Conservation (phyloP, 2,113 vertebrate genomes). For the Mus spicilegus region DNA sequence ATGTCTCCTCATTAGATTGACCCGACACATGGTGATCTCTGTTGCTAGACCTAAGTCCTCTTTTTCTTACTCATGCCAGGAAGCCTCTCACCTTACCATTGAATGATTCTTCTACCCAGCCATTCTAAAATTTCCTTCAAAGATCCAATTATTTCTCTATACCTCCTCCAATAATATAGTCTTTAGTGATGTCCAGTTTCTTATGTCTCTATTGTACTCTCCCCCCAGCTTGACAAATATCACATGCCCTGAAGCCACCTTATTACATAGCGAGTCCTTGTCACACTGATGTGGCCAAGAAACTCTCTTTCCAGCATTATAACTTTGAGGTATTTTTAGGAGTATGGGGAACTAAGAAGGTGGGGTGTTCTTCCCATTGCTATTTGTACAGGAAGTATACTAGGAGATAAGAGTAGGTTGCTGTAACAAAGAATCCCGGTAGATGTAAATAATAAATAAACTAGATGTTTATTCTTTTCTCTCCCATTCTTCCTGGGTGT, state of each 20-base stretch:
- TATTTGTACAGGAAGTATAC: background rate
- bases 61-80: background rate
- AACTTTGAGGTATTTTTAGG: background rate
- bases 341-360: background rate
- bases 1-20: background rate
- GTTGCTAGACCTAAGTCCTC: background rate
- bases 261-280: background rate
- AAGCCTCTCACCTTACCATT: background rate
- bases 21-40: background rate
- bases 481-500: background rate
- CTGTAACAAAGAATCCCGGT: too few relatives aligned
- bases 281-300: background rate
- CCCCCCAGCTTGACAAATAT: background rate
- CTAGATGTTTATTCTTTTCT: background rate
- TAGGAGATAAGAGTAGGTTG: too few relatives aligned
- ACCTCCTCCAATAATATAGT: background rate
- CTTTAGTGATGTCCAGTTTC: background rate
- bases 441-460: background rate
- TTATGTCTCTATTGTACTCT: background rate
- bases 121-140: background rate
- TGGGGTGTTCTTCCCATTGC: background rate
- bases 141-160: background rate
- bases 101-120: background rate
- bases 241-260: background rate
- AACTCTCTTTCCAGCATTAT: background rate